These are phyloP conservation scores for Pandemis cinnamomeana DNA, from an alignment of 2,888 invertebrate genomes.

Conservation along the genomic window DNA sequence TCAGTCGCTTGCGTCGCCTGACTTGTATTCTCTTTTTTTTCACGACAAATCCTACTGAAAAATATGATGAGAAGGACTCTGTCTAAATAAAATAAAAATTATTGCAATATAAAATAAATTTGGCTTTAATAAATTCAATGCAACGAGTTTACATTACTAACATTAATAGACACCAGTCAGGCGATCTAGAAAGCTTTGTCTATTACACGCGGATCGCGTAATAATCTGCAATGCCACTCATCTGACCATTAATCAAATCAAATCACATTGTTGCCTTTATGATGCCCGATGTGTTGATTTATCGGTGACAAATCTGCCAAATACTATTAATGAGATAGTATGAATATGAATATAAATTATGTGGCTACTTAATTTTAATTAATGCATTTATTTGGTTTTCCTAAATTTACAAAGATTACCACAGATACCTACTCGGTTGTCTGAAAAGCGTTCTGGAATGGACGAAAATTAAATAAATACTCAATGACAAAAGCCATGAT, in stretches of 20 bases:
- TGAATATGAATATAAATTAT: too few species aligned
- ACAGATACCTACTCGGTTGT: not conserved
- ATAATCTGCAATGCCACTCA: not conserved
- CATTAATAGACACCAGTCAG: not conserved
- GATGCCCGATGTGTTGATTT: conserved; percentile 1
- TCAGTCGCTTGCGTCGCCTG: conserved; percentile 48
- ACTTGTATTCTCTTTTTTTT: conserved; percentile 55
- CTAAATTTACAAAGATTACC: too few species aligned
- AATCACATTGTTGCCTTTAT: not conserved
- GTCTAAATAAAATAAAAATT: not conserved
- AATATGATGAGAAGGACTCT: not conserved
- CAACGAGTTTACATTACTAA: conserved; percentile 6
- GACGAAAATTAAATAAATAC: not conserved
- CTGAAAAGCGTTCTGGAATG: not conserved
- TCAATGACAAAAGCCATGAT: not conserved
- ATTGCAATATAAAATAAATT: conserved; percentile 40
- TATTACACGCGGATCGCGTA: not conserved
- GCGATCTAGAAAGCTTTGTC: not conserved
- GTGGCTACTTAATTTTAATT: too few species aligned
- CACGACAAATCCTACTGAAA: conserved; percentile 43
- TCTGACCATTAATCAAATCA: conserved; percentile 1
- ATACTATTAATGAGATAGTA: not conserved
- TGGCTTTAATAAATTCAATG: conserved; percentile 16
- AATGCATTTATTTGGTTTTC: too few species aligned
- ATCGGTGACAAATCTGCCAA: not conserved